Evolutionary conservation across 1,140 invertebrate genomes (phyloP).

Genomic region (Cydia strobilella): DNA sequence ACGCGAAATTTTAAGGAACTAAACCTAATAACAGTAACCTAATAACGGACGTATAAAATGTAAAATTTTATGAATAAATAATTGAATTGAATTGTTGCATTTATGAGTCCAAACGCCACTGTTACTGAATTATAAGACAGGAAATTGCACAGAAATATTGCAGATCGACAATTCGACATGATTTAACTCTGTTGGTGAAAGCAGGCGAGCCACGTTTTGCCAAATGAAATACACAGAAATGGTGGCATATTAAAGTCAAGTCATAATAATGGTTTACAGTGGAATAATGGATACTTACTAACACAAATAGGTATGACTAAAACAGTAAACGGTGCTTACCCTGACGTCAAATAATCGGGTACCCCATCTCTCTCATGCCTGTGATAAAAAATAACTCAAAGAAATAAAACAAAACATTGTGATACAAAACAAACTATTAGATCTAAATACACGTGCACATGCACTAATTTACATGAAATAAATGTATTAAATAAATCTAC

Average conservation of each 20-base stretch:
- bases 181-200: background rate
- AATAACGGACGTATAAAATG: too few species aligned
- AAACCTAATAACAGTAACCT: too few species aligned
- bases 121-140: too few species aligned
- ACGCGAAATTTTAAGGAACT: too few species aligned
- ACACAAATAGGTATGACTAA: constrained; percentile 36
- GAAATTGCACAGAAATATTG: too few species aligned
- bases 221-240: background rate
- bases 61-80: too few species aligned
- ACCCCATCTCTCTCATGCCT: constrained; percentile 76
- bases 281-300: background rate
- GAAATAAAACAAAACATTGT: constrained; percentile 60
- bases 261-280: background rate
- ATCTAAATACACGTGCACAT: constrained; percentile 51
- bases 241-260: background rate
- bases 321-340: constrained; percentile 65
- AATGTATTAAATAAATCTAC: constrained; percentile 44
- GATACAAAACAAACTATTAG: constrained; percentile 48
- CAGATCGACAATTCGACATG: too few species aligned
- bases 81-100: too few species aligned
- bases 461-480: constrained; percentile 41
- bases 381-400: constrained; percentile 64
- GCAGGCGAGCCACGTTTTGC: background rate
- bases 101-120: too few species aligned
- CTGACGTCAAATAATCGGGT: constrained; percentile 78